phyloP scores from a whole-genome alignment of 2,797 vertebrate species.

The Tapirus indicus region DNA sequence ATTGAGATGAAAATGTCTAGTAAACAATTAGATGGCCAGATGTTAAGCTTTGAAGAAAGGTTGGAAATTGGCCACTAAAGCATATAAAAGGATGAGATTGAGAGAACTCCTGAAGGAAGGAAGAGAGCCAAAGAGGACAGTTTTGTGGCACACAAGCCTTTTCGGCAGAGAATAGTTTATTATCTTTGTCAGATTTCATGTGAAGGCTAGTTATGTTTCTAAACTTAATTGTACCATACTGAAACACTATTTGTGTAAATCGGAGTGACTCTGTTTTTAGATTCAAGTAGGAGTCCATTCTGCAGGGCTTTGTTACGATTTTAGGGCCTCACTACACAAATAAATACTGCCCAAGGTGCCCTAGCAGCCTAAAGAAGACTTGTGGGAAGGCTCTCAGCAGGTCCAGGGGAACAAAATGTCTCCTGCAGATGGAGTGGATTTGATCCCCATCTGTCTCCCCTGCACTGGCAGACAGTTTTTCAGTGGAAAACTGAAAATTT shows the following conservation, averaged over 20 bases:
- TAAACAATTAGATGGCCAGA: background rate
- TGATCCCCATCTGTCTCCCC: background rate
- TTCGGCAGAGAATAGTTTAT: background rate
- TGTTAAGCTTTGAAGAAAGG: background rate
- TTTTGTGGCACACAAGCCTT: background rate
- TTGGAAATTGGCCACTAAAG: background rate
- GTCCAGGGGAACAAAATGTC: background rate
- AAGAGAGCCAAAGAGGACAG: background rate
- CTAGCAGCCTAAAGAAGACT: background rate
- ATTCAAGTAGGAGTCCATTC: constrained; percentile 46
- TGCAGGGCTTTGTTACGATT: background rate
- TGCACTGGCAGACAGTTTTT: background rate
- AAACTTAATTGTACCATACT: constrained; percentile 1
- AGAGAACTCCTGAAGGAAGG: background rate
- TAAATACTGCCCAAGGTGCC: background rate
- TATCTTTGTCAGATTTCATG: background rate
- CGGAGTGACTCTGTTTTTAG: constrained; percentile 62
- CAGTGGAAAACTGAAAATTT: background rate
- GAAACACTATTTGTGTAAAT: background rate
- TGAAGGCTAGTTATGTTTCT: constrained; percentile 23
- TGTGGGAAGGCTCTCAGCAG: background rate
- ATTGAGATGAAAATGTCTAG: background rate
- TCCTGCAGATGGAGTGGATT: background rate
- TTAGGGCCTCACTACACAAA: background rate
- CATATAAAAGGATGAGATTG: background rate